Conservation (phyloP, 2,113 vertebrate genomes). For the Vicugna pacos region DNA sequence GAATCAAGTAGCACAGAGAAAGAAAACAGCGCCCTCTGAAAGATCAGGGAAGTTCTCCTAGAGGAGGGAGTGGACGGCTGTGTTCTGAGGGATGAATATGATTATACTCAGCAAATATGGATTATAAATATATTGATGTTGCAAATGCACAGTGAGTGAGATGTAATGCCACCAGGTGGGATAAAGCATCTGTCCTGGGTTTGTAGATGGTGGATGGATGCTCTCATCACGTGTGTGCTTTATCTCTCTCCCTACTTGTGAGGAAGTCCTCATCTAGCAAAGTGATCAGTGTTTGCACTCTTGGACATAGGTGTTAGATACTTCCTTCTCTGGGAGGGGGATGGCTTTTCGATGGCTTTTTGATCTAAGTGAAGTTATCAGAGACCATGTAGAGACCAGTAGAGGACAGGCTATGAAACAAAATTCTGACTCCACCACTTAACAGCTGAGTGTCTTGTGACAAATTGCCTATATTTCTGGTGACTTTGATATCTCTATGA, state of each 20-base stretch:
- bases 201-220: not conserved
- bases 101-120: not conserved
- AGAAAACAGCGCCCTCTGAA: conserved; percentile 10
- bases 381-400: not conserved
- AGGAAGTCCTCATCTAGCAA: conserved; percentile 27
- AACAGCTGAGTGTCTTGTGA: conserved; percentile 40
- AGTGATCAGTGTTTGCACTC: not conserved
- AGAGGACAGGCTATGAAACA: not conserved
- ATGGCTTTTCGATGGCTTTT: conserved; percentile 54
- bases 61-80: not conserved
- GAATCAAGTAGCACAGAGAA: conserved; percentile 10
- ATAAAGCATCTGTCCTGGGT: not conserved
- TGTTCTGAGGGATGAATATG: not conserved
- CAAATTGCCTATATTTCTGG: not conserved
- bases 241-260: not conserved
- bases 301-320: not conserved
- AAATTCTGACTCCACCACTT: not conserved
- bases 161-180: not conserved
- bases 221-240: not conserved
- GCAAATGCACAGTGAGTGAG: not conserved
- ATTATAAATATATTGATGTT: not conserved
- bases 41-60: not conserved
- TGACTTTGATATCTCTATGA: not conserved
- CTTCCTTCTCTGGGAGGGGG: not conserved
- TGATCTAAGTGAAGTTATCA: not conserved